Conservation (phyloP, 2,888 invertebrate species). For the Yponomeuta sedellus region DNA sequence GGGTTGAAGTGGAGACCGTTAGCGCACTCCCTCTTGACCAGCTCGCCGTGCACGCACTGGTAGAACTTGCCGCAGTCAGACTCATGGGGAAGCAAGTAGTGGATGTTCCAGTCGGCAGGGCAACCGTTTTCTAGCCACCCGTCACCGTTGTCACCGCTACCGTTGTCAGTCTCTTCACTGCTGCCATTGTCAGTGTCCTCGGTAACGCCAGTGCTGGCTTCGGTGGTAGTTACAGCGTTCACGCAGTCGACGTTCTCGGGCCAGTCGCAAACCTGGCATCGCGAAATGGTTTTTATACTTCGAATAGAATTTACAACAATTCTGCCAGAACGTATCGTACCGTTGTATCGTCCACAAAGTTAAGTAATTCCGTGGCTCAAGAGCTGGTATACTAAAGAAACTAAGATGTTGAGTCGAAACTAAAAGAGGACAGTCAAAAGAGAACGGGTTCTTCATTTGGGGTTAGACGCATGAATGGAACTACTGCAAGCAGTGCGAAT, state of each 20-base stretch:
- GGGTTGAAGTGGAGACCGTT: slow-evolving; percentile 24
- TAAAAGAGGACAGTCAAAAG: too few species aligned
- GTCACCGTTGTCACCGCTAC: slow-evolving; percentile 12
- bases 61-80: slow-evolving; percentile 24
- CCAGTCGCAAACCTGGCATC: slow-evolving; percentile 11
- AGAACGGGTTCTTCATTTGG: too few species aligned
- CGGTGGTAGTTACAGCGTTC: background rate
- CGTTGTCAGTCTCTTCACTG: slow-evolving; percentile 16
- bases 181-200: background rate
- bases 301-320: too few species aligned
- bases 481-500: too few species aligned
- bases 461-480: too few species aligned
- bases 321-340: too few species aligned
- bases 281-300: too few species aligned
- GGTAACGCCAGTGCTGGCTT: background rate
- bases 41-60: slow-evolving; percentile 22
- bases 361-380: too few species aligned
- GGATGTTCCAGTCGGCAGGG: slow-evolving; percentile 22
- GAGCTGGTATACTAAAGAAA: too few species aligned
- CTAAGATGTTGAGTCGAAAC: too few species aligned
- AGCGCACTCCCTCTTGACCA: slow-evolving; percentile 18
- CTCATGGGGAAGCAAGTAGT: slow-evolving; percentile 23
- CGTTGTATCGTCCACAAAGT: too few species aligned
- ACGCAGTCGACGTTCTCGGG: slow-evolving; percentile 7
- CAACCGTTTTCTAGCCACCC: slow-evolving; percentile 20